Conservation (phyloP, 2,113 vertebrate genomes). For the Phyllostomus hastatus region DNA sequence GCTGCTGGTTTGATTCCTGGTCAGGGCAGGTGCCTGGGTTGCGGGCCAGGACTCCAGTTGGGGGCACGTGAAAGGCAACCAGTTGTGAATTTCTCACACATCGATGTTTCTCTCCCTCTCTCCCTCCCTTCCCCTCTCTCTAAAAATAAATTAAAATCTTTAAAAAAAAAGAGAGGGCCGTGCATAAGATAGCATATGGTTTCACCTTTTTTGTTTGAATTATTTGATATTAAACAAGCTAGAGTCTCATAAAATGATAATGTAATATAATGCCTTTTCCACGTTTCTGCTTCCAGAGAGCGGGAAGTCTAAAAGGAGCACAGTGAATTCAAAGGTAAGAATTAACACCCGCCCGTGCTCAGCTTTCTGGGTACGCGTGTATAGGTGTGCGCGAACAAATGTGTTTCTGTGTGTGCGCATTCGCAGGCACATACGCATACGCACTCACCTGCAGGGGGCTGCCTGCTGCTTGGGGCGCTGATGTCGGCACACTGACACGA, state of each 20-base stretch:
- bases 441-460: background rate
- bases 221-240: background rate
- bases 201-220: background rate
- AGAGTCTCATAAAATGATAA: background rate
- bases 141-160: background rate
- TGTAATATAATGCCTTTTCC: background rate
- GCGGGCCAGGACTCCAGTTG: no score
- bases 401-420: fast-evolving
- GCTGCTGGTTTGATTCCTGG: no score
- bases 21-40: no score
- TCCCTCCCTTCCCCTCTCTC: background rate
- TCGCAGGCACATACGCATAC: background rate
- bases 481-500: background rate
- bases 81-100: no score
- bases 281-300: constrained; percentile 67
- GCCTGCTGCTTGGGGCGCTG: background rate
- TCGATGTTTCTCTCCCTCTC: background rate
- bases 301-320: constrained; percentile 57
- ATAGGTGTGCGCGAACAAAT: fast-evolving
- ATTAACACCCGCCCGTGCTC: background rate
- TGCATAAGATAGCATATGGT: background rate
- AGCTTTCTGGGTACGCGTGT: background rate
- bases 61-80: no score
- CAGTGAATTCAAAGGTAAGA: constrained; percentile 77
- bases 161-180: background rate